These are phyloP conservation scores for Oncorhynchus gorbuscha DNA, from an alignment of 2,113 vertebrate genomes.

Conservation along the genomic window DNA sequence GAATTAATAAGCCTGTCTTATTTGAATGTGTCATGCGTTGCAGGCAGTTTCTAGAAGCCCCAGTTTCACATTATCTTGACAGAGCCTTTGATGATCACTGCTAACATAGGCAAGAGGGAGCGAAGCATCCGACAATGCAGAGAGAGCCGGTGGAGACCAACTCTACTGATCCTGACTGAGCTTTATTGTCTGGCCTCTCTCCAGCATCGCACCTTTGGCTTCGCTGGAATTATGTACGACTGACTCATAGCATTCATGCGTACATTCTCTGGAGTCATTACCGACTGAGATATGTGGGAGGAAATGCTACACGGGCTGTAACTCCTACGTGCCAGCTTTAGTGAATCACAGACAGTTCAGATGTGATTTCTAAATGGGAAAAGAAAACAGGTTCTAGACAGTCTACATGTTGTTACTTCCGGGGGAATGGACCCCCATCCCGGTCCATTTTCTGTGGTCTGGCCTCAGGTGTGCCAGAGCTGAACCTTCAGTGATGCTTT, in stretches of 20 bases:
- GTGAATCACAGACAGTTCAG: too few species aligned
- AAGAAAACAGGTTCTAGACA: too few species aligned
- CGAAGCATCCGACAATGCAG: constrained; percentile 60
- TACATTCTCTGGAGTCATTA: constrained; percentile 35
- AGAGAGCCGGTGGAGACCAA: constrained; percentile 63
- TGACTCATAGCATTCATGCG: neutral
- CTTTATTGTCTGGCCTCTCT: constrained; percentile 62
- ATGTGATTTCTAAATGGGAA: too few species aligned
- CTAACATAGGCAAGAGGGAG: constrained; percentile 63
- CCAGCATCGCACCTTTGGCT: constrained; percentile 34
- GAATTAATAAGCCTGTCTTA: constrained; percentile 72
- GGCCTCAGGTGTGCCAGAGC: too few species aligned
- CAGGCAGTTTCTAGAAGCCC: constrained; percentile 56
- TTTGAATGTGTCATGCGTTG: constrained; percentile 64
- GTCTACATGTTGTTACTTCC: too few species aligned
- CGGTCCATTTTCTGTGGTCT: too few species aligned
- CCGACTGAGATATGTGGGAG: too few species aligned
- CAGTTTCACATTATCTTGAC: constrained; percentile 74
- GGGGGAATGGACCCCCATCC: too few species aligned
- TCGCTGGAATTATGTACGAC: too few species aligned
- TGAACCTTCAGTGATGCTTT: too few species aligned
- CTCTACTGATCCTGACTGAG: constrained; percentile 70
- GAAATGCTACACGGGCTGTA: too few species aligned
- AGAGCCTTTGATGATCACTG: constrained; percentile 75
- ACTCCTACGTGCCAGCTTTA: too few species aligned